These are phyloP conservation scores for Rhamnusium bicolor DNA, from an alignment of 2,888 invertebrate species.

Conservation along the genomic window DNA sequence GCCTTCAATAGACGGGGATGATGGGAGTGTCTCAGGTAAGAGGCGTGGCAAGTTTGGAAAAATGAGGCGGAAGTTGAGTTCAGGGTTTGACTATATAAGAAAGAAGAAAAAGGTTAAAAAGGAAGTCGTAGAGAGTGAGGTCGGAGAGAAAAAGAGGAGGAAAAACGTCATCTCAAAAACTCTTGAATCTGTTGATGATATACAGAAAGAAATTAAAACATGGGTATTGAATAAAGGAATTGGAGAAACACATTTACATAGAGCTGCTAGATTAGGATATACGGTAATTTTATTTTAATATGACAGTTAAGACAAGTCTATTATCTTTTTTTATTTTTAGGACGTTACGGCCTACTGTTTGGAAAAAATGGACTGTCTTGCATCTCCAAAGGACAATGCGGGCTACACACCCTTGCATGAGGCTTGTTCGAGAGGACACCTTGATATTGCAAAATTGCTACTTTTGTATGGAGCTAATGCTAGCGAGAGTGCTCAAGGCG, in stretches of 20 bases:
- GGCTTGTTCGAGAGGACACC: conserved; percentile 90
- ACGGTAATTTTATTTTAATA: conserved; percentile 76
- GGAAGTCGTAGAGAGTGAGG: conserved; percentile 69
- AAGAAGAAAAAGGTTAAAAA: conserved; percentile 86
- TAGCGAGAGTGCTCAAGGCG: conserved; percentile 93
- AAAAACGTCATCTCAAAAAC: conserved; percentile 71
- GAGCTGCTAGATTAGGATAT: conserved; percentile 91
- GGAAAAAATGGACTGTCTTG: conserved; percentile 86
- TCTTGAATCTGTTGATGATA: conserved; percentile 82
- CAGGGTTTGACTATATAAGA: conserved; percentile 90
- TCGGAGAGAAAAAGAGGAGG: conserved; percentile 54
- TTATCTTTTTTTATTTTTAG: conserved; percentile 68
- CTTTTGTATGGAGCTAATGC: conserved; percentile 93
- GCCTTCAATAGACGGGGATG: conserved; percentile 66
- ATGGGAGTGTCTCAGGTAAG: conserved; percentile 57
- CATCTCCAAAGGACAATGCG: conserved; percentile 93
- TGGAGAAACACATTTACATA: conserved; percentile 93
- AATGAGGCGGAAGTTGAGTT: conserved; percentile 84
- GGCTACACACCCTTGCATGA: conserved; percentile 95
- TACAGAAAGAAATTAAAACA: conserved; percentile 88
- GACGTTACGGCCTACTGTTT: conserved; percentile 93
- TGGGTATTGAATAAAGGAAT: conserved; percentile 96
- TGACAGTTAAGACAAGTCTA: not conserved
- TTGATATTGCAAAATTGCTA: conserved; percentile 88
- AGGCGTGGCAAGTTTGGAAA: conserved; percentile 77